A percentile compares a stretch with the other conserved stretches of the same genome.
Conservation (phyloP, 92 coral and sea anemone genomes). For the Heliopora coerulea region DNA sequence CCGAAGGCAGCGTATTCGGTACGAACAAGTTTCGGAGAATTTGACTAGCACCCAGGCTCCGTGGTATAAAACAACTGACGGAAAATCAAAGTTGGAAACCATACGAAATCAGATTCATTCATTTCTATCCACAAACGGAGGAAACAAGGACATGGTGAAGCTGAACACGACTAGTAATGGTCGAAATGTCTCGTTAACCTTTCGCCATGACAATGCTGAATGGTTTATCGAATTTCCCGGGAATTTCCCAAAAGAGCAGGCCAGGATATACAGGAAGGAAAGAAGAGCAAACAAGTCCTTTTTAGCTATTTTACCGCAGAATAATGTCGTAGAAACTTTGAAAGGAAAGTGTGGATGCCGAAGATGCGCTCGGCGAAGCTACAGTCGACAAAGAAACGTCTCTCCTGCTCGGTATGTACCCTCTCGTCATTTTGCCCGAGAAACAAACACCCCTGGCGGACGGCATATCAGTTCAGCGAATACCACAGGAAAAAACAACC, state of each 20-base stretch:
- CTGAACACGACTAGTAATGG: not conserved
- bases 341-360: not conserved
- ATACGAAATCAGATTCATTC: not conserved
- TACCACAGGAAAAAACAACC: not conserved
- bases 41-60: not conserved
- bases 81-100: conserved; percentile 3
- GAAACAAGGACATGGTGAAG: not conserved
- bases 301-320: not conserved
- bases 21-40: not conserved
- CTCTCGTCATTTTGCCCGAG: not conserved
- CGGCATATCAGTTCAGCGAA: not conserved
- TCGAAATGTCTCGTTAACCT: not conserved
- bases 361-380: not conserved
- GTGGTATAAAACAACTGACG: conserved; percentile 19
- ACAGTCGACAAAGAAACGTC: not conserved
- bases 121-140: not conserved
- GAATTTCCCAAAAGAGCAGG: not conserved
- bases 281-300: not conserved
- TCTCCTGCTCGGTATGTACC: not conserved
- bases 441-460: not conserved
- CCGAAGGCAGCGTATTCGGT: not conserved
- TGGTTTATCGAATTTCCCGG: conserved; percentile 24
- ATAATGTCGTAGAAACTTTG: not conserved
- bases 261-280: not conserved
- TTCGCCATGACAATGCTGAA: not conserved